phyloP scores from a whole-genome alignment of 2,888 invertebrate genomes.

The Phyto melanocephala region DNA sequence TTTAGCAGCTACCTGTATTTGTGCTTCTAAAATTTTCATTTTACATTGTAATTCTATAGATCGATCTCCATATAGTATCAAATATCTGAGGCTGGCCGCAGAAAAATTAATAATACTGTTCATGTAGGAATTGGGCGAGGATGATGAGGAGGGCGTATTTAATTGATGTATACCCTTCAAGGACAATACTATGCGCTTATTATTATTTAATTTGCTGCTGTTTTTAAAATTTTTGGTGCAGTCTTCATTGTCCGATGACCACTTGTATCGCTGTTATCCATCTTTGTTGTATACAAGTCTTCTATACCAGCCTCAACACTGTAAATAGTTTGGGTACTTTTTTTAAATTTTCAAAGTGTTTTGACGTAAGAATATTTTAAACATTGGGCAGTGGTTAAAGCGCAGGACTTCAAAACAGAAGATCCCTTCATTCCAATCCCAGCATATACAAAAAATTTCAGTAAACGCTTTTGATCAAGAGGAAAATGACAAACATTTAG shows the following conservation, averaged over 20 bases:
- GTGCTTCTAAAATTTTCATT: conserved; percentile 76
- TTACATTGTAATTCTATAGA: conserved; percentile 73
- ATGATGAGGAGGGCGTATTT: conserved; percentile 75
- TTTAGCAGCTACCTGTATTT: conserved; percentile 77
- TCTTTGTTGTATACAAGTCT: conserved; percentile 78
- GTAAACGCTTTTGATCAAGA: too few species aligned
- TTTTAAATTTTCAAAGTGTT: too few species aligned
- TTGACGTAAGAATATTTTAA: too few species aligned
- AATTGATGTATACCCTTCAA: conserved; percentile 78
- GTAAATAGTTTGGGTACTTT: too few species aligned
- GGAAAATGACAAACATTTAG: too few species aligned
- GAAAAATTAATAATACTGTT: conserved; percentile 70
- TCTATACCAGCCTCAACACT: conserved; percentile 79
- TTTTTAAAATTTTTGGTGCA: conserved; percentile 72
- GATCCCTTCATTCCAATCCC: too few species aligned
- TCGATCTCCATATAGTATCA: conserved; percentile 68
- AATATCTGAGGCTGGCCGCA: conserved; percentile 71
- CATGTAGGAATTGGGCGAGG: conserved; percentile 67
- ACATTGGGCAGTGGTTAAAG: too few species aligned
- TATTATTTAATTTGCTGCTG: conserved; percentile 74
- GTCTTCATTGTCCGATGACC: conserved; percentile 69
- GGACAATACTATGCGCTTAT: conserved; percentile 78
- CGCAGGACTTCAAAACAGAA: too few species aligned
- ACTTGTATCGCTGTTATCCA: conserved; percentile 69
- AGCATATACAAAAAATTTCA: too few species aligned